Conservation (phyloP, 2,797 vertebrate genomes). For the Enteromius trimaculatus region DNA sequence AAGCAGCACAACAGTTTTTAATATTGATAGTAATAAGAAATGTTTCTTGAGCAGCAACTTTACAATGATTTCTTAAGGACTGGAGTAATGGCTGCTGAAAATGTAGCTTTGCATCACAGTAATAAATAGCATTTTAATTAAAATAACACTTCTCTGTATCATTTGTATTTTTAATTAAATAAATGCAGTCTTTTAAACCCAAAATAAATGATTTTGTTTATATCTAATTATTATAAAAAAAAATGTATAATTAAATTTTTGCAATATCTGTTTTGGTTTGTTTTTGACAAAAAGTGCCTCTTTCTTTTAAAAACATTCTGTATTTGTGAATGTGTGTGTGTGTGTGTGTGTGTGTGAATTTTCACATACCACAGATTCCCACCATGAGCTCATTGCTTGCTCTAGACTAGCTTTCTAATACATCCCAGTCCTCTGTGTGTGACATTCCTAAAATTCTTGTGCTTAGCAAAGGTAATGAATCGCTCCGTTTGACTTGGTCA, state of each 20-base stretch:
- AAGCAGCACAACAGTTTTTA: not conserved
- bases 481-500: constrained; percentile 30
- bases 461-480: constrained; percentile 8
- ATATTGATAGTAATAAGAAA: not conserved
- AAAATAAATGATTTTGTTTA: not conserved
- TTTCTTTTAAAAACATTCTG: not conserved
- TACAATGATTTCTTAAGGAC: not conserved
- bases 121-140: not conserved
- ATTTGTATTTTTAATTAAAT: not conserved
- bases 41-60: not conserved
- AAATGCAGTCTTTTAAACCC: not conserved
- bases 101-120: not conserved
- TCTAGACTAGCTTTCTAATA: constrained; percentile 11
- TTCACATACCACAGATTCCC: constrained; percentile 16
- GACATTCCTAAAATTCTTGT: constrained; percentile 74
- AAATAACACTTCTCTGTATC: not conserved
- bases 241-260: not conserved
- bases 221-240: not conserved
- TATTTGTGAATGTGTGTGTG: not conserved
- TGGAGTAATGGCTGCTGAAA: not conserved
- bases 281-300: not conserved
- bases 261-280: not conserved
- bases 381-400: constrained; percentile 17
- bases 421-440: constrained; percentile 55
- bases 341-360: not conserved